Evolutionary conservation across 1,140 invertebrate species (phyloP), one percentile per base, ranked within the genome.

Genomic region (Ceratosolen fusciceps): DNA sequence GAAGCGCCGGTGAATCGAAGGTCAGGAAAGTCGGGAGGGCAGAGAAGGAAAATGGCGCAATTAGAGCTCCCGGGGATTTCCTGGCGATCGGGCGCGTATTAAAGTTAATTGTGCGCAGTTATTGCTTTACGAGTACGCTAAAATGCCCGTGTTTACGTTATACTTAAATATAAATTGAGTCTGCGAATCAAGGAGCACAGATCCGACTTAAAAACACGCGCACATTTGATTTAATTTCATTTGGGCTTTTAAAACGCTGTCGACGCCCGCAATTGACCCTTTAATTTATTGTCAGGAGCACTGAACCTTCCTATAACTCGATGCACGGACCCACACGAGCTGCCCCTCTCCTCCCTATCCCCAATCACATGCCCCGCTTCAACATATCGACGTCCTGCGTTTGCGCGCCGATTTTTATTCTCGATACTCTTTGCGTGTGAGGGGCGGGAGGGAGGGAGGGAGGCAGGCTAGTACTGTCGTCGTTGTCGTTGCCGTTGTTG

Each of bases 241-340:
- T 52, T n/a, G 9, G 21, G 21, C 49, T 52, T 52, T 52, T 9
- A 52, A 67, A 75, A 65, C 65, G 67, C 39, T 26, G 43, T 29
- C 24, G 74, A 67, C 43, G 74, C 74, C 67, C 58, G 67, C 74
- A 65, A 67, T 62, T 62, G 73, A 29, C 74, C 43, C 2, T 49
- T 67, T 65, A 62, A 74, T 60, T 52, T 52, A 43, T 29, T 21
- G 24, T 74, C 29, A 58, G 39, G 72, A 56, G 31, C 56, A 74
- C n/a, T 74, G 72, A 74, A 74, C 72, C 37, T 56, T 58, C 54
- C 60, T 74, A 43, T 74, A 21, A 74, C 70, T 73, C 52, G 4
- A 19, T 72, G 54, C 29, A 26, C 68, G 49, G n/a, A 72, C 34
- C 16, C 29, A 34, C 21, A 60, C 5, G 29, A 29, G 29, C 56